phyloP scores from a whole-genome alignment of 1,140 invertebrate genomes.

The Conus betulinus region DNA sequence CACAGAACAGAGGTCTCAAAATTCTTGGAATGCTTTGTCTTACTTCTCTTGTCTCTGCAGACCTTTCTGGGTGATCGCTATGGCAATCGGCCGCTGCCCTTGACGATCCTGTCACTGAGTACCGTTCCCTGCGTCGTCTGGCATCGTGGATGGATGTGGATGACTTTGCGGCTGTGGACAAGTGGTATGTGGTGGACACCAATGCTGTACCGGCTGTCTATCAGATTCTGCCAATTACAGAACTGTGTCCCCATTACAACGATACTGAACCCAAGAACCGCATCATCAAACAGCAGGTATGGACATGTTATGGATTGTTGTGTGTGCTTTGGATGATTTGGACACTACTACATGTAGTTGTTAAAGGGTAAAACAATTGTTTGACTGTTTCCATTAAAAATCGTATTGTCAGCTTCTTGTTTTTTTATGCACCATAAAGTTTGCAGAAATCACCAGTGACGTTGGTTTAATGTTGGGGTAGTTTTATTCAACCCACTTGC shows the following conservation, averaged over 20 bases:
- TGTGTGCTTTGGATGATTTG: not conserved
- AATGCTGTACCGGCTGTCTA: conserved; percentile 93
- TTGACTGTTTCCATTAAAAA: not conserved
- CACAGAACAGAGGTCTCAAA: too few species aligned
- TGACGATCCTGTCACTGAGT: conserved; percentile 57
- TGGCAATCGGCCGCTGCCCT: conserved; percentile 59
- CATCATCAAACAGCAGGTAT: conserved; percentile 22
- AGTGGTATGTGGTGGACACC: conserved; percentile 97
- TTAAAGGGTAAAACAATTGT: not conserved
- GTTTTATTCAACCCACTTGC: too few species aligned
- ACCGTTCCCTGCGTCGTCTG: conserved; percentile 48
- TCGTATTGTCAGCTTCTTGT: not conserved
- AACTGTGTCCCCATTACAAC: conserved; percentile 49
- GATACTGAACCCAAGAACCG: conserved; percentile 46
- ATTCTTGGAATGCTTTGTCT: too few species aligned
- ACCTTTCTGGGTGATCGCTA: conserved; percentile 65
- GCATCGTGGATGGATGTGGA: conserved; percentile 76
- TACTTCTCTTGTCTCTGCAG: conserved; percentile 41
- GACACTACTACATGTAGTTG: not conserved
- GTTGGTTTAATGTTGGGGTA: too few species aligned
- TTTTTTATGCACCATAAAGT: too few species aligned
- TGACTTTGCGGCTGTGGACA: conserved; percentile 85
- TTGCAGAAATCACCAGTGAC: too few species aligned
- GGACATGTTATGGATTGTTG: not conserved
- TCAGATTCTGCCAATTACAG: conserved; percentile 82